Base-by-base conservation (phyloP, 2,797 vertebrate genomes). In the Danio aesculapii region DNA sequence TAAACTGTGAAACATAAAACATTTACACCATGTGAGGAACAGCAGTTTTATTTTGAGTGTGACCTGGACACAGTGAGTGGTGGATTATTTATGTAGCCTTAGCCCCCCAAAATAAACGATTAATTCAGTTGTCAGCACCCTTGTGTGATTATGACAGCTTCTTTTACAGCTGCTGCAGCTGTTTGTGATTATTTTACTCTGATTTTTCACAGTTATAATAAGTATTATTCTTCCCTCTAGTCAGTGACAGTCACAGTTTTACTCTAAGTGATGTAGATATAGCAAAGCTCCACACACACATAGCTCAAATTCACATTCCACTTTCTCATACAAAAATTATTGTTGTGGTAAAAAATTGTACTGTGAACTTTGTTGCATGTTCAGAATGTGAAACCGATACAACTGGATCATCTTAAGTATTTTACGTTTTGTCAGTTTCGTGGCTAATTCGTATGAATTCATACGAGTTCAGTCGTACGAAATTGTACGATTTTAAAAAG, bases 161-260 rank as follows among this genome's bases (percentile, higher is more conserved):
- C 3, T 19, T 19, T 66, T 11, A 46, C 17, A n/a, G n/a, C n/a
- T 44, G 43, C 9, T 17, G 62, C 43, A 66, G n/a, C 63, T 66
- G 62, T 46, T 66, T 64, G 62, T 2, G 10, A 44, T 64, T 64
- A 64, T 64, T 64, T 64, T 5, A 46, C 43, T 64, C n/a, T 30
- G 30, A 1, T 30, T 30, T 30, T 30, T 30, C 30, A 21, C 6
- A 14, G 21, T 44, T 64, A 6, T 9, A 44, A 44, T 6, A 44
- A 44, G 62, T 46, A 17, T 64, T 64, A 64, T 64, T 6, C 14
- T 64, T 46, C 16, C 16, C 41, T 62, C 13, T 17, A 64, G 41
- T n/a, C 43, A 12, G 62, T 46, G 62, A 9, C 41, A 44, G 41
- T 44, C 5, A 16, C 0, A 4, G 14, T 63, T 30, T 30, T 30